Conservation (phyloP, 2,888 invertebrate genomes). For the Drosophila pegasa region DNA sequence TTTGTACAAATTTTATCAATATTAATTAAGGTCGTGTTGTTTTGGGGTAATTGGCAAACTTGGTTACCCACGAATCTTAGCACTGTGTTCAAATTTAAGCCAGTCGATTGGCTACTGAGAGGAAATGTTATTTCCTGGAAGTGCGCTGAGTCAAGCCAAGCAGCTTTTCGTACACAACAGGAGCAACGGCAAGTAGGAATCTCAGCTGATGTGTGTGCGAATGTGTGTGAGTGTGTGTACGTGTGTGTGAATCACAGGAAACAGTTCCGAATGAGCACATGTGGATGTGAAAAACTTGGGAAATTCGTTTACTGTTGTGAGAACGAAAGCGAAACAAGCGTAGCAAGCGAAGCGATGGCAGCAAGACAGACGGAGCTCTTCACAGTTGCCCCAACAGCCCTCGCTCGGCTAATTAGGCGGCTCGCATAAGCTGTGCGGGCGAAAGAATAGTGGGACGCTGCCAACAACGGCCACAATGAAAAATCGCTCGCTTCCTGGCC, state of each 20-base stretch:
- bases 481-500: slow-evolving; percentile 75
- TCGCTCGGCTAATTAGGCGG: slow-evolving; percentile 68
- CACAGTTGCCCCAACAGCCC: slow-evolving; percentile 32
- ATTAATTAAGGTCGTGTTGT: not conserved
- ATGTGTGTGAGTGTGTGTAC: slow-evolving; percentile 6
- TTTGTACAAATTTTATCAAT: not conserved
- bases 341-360: slow-evolving; percentile 30
- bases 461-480: slow-evolving; percentile 58
- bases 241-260: slow-evolving; percentile 44
- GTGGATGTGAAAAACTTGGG: slow-evolving; percentile 50
- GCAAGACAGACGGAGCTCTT: slow-evolving; percentile 7
- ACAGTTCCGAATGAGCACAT: slow-evolving; percentile 42
- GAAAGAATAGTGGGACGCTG: slow-evolving; percentile 13
- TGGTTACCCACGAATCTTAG: slow-evolving; percentile 2
- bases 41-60: not conserved
- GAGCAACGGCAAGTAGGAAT: slow-evolving; percentile 25
- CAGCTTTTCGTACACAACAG: slow-evolving; percentile 31
- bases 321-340: slow-evolving; percentile 56
- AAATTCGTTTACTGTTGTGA: slow-evolving; percentile 47
- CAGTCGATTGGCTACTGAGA: slow-evolving; percentile 26
- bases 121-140: slow-evolving; percentile 76
- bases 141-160: slow-evolving; percentile 43
- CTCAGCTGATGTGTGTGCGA: not conserved
- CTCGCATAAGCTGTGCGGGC: slow-evolving; percentile 55
- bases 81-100: slow-evolving; percentile 10